Base-by-base conservation (phyloP, 1,140 invertebrate species). In the Drosophila busckii region DNA sequence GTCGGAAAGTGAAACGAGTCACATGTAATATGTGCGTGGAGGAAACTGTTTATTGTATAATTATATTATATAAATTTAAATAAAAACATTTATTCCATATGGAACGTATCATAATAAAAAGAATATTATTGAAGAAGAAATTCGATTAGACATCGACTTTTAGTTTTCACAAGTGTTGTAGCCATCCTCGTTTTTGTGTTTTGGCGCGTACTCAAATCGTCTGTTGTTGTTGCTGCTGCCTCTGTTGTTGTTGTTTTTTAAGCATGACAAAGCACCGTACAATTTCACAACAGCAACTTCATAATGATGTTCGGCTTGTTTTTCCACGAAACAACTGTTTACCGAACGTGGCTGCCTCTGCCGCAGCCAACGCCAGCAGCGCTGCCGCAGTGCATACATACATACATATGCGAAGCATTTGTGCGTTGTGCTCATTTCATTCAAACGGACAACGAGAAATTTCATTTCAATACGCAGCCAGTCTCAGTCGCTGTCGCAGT, bases 241-340 rank as follows among this genome's bases (percentile, higher is more conserved):
- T 62, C 71, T 78, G n/a, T n/a, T n/a, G 70, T 62, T 73, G 73
- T 66, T 66, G 62, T 55, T 61, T 62, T 80, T 78, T 71, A 78
- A 78, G 71, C 71, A 78, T 78, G 71, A 78, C 75, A 80, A 82
- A 82, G 75, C 75, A 75, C 75, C 75, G 75, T 73, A 80, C 75
- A 82, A 80, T 82, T 82, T 82, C 75, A 82, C 75, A 82, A 82
- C 75, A 80, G 73, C 68, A 82, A 80, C 69, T 69, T 80, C 75
- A 80, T 82, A 31, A 78, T 78, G 73, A 78, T 78, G 73, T 78
- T 80, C 73, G 75, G 80, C 71, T 82, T 80, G 75, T 80, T 80
- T 80, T 80, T 80, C 75, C 75, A 80, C 75, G 75, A 80, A 80
- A 80, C 75, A 80, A 80, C 75, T 82, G 75, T 83, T 82, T 83